Conservation (phyloP, 2,888 invertebrate species). For the Aspidiotus destructor region DNA sequence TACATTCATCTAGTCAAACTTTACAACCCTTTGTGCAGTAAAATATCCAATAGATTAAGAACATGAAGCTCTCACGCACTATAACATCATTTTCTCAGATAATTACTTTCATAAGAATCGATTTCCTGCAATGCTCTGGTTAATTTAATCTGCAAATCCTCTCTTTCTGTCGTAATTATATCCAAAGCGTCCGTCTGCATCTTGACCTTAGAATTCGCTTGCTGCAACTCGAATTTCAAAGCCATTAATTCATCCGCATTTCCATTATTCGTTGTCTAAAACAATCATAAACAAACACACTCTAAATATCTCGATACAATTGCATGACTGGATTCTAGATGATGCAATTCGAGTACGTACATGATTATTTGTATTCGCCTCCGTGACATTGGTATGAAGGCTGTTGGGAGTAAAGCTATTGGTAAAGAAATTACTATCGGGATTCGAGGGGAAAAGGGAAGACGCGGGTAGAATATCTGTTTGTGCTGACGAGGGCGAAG, state of each 20-base stretch:
- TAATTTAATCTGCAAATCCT: conserved; percentile 12
- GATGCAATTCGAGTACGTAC: too few species aligned
- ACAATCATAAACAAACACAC: neutral
- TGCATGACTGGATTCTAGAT: neutral
- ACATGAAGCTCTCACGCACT: neutral
- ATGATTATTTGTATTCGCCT: too few species aligned
- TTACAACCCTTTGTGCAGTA: too few species aligned
- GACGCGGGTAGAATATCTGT: too few species aligned
- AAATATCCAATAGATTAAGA: too few species aligned
- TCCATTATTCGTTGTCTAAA: conserved; percentile 8
- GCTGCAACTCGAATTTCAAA: conserved; percentile 17
- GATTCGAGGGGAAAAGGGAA: too few species aligned
- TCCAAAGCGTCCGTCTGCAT: conserved; percentile 26
- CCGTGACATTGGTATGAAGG: too few species aligned
- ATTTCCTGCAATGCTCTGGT: conserved; percentile 2
- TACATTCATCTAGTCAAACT: too few species aligned
- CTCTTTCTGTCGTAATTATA: conserved; percentile 19
- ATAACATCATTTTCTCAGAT: neutral
- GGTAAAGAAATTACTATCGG: too few species aligned
- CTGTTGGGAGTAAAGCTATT: too few species aligned
- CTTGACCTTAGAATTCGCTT: conserved; percentile 20
- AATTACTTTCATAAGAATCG: neutral
- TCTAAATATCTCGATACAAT: neutral
- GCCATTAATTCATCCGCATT: neutral
- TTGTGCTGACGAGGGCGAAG: too few species aligned